These are phyloP conservation scores for Chauna torquata DNA, from an alignment of 2,113 vertebrate species.

Conservation along the genomic window DNA sequence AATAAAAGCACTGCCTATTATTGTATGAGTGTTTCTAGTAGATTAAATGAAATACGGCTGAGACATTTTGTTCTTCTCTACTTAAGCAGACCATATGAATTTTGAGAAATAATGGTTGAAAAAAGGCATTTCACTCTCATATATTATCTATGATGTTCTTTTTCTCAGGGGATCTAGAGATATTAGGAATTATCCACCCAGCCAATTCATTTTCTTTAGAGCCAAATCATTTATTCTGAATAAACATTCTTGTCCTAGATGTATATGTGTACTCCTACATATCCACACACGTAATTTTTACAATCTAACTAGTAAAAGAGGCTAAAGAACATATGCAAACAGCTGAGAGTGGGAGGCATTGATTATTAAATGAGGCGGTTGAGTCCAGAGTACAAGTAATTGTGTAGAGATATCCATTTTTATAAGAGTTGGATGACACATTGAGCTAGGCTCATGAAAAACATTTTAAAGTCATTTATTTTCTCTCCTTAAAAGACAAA, in stretches of 20 bases:
- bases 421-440: slow-evolving; percentile 1
- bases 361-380: background rate
- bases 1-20: background rate
- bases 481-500: background rate
- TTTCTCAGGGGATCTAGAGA: background rate
- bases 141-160: background rate
- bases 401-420: slow-evolving; percentile 42
- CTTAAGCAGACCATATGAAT: background rate
- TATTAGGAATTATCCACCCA: background rate
- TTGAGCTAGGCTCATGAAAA: slow-evolving; percentile 8
- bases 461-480: background rate
- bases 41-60: background rate
- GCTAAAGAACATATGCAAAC: slow-evolving; percentile 30
- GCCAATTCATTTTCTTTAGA: background rate
- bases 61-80: background rate
- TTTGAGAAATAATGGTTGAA: slow-evolving; percentile 11
- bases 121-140: background rate
- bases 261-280: slow-evolving; percentile 10
- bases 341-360: slow-evolving; percentile 2
- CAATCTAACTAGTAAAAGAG: background rate
- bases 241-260: background rate
- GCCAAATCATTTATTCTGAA: background rate
- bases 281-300: background rate
- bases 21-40: background rate
- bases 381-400: slow-evolving; percentile 47